These are phyloP conservation scores for Gobius niger DNA, from an alignment of 2,113 vertebrate genomes.

Conservation along the genomic window DNA sequence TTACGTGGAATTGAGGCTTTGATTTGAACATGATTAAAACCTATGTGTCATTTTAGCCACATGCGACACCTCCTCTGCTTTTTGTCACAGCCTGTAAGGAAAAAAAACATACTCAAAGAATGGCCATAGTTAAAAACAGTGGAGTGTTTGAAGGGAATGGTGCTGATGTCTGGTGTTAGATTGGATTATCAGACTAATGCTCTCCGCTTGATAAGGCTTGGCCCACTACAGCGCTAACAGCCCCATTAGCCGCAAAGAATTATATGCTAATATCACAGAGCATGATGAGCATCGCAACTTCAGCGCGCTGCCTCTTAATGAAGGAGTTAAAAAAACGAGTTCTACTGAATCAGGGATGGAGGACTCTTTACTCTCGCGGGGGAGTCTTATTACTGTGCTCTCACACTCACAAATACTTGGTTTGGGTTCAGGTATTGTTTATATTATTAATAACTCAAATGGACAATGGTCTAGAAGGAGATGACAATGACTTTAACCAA, in stretches of 20 bases:
- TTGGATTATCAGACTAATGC: constrained; percentile 2
- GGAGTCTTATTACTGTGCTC: no score
- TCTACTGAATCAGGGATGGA: neutral
- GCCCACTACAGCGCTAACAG: neutral
- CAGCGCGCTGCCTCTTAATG: neutral
- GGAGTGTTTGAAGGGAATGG: neutral
- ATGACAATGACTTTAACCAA: no score
- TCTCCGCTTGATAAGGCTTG: constrained; percentile 5
- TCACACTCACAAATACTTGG: no score
- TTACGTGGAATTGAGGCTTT: no score
- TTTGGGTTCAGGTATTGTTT: no score
- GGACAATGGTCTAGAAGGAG: no score
- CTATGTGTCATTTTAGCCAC: neutral
- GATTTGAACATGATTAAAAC: no score
- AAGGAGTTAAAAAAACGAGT: neutral
- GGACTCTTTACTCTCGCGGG: neutral
- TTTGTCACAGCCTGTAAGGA: neutral
- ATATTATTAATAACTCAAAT: no score
- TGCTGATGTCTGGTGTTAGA: neutral
- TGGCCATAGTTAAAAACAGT: neutral
- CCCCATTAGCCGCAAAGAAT: constrained; percentile 1
- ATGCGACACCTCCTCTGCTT: neutral
- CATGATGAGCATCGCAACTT: constrained; percentile 8
- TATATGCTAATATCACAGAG: neutral
- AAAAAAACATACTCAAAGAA: neutral